Base-by-base conservation (phyloP, 2,113 vertebrate genomes). In the Stegastes partitus region DNA sequence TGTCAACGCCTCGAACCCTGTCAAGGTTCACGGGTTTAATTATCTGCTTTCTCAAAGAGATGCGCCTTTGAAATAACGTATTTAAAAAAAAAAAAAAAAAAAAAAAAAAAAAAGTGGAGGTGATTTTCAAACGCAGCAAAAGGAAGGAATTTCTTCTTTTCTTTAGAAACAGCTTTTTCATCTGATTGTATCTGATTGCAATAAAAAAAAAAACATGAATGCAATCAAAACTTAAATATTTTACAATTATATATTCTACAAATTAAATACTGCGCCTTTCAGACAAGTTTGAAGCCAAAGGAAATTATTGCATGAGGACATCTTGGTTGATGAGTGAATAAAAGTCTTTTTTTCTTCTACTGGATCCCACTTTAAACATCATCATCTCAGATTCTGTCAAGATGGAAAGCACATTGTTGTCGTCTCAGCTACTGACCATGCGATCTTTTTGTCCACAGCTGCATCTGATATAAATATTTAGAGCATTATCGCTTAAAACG, bases 291-390 rank as follows among this genome's bases (percentile, higher is more conserved):
- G 9, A 10, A 57, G 47, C 28, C 67, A 31, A 80, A 54, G 0
- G 39, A 67, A 54, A 37, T 21, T 47, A 58, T 31, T 70, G 56
- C 16, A 74, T 54, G n/a, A 53, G 22, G 12, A 16, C 67, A 53
- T 57, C 28, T 11, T 42, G 39, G 73, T 82, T 76, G 34, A 82
- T 76, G 2, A 74, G 26, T 56, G 76, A 59, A 53, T 39, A 54
- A 18, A 63, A 66, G 74, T 25, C 26, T 58, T 19, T 56, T 19
- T 56, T 22, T 59, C 9, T 4, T 59, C 68, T 77, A 65, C 50
- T 14, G 61, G 64, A 54, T 62, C 59, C 31, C n/a, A 1, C 45
- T 57, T 53, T 12, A 68, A 86, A 59, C 76, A 72, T 45, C 4
- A 23, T 2, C 39, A 73, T 47, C 56, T 82, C 68, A 82, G 62